Evolutionary conservation across 2,888 invertebrate genomes (phyloP), one percentile per base, ranked within the genome.

Genomic region (Stenodema calcarata): DNA sequence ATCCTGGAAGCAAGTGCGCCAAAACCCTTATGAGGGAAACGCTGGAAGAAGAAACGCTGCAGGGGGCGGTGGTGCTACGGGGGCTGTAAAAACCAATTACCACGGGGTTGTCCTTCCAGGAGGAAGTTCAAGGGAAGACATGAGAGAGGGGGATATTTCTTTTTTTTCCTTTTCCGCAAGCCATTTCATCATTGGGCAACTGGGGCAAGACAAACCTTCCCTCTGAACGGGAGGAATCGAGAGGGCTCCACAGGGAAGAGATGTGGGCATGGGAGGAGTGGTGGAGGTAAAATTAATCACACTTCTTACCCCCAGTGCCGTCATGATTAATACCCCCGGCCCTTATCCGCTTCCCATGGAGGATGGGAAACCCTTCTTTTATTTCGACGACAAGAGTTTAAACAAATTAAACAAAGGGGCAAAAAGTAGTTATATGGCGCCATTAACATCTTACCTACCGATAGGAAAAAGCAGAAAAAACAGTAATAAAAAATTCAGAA

Each of bases 131-230:
- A 80, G 78, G 3, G 80, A 50, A 30, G 54, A 80, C 18, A 54
- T 14, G 62, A 16, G 27, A 23, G 54, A n/a, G 54, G 54, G 54
- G 23, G 27, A 9, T n/a, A 23, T 18, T 11, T 62, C 27, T 69
- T 73, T 84, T 75, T 69, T 69, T 50, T 79, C 47, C 86, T 88
- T 88, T 87, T 87, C 87, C 87, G 86, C 88, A 86, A 87, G 87
- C 87, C 88, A 88, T 88, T 88, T 88, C 88, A 88, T 88, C 88
- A 88, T 87, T 87, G 86, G 86, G 86, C 79, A 86, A 86, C 86
- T 50, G 87, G 87, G 83, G 84, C 86, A 88, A 88, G 87, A 88
- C 87, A 88, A 87, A 88, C 88, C 87, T 69, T 75, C 69, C 73
- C 73, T 35, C 28, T 69, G 42, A 50, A 50, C 84, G 62, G 70